Evolutionary conservation across 37 sponge, comb jelly and placozoan species (phyloP), one percentile per base, ranked within the genome.

Genomic region (Eunapius fragilis): DNA sequence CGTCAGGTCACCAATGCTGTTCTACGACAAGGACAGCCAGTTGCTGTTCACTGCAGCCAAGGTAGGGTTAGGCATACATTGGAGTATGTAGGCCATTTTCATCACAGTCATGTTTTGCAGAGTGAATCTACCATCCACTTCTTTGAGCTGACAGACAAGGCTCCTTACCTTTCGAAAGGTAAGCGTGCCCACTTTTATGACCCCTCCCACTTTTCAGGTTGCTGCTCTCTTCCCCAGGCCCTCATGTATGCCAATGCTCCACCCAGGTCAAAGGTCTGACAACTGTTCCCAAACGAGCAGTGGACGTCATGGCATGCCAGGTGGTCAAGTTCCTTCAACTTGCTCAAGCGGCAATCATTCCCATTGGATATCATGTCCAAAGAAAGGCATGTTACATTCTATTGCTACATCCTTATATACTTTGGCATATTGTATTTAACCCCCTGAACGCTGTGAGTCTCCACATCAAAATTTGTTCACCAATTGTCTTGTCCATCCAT

Each of bases 251-350:
- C 73, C 88, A 83, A 6, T 71, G 86, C 17, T 37, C 72, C 31
- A 11, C 50, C 4, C 91, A 91, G 78, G 71, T 58, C 33, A 94
- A 94, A 68, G 94, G 94, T 19, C 27, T 94, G 45, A 77, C 82
- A 17, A 85, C 94, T 87, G 77, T 90, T 17, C 97, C 97, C 74
- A 97, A 97, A 78, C 80, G 85, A 74, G 88, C 89, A 0, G 83
- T 95, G 34, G 78, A 91, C 37, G 93, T 97, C 31, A 90, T 97
- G 93, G 36, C 86, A 13, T 94, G 97, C 50, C 87, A 97, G 79
- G 80, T 97, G 0, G 95, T 81, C 9, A 67, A 91, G 2, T 76
- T 97, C 24, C 50, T 94, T 41, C 91, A 92, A 47, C 89, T 97
- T 14, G 88, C 95, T 13, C 91, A 94, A 78, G 87, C 80, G 68